phyloP scores from a whole-genome alignment of 2,888 invertebrate genomes.

The Melinaea marsaeus region DNA sequence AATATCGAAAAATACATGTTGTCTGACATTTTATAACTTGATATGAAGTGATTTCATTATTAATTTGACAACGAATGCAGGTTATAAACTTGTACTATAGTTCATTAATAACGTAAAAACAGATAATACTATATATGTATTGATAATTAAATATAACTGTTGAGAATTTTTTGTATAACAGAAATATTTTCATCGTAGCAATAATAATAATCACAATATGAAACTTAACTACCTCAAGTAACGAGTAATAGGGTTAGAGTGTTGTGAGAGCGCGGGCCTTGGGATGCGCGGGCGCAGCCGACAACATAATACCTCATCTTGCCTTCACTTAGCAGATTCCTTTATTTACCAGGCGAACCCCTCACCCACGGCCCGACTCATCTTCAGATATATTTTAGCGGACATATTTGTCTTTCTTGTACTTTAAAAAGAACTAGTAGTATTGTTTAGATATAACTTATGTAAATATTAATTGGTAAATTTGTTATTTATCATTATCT shows the following conservation, averaged over 20 bases:
- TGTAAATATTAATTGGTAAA: constrained; percentile 69
- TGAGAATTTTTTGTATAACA: constrained; percentile 61
- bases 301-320: constrained; percentile 44
- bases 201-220: constrained; percentile 61
- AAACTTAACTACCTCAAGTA: constrained; percentile 75
- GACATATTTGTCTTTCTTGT: constrained; percentile 49
- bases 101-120: constrained; percentile 47
- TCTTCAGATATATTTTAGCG: constrained; percentile 55
- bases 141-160: constrained; percentile 57
- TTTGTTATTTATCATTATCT: constrained; percentile 75
- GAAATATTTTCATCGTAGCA: constrained; percentile 65
- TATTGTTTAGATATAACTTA: constrained; percentile 60
- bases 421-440: constrained; percentile 65
- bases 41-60: not conserved
- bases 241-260: constrained; percentile 62
- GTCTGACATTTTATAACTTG: not conserved
- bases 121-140: constrained; percentile 34
- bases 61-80: constrained; percentile 16
- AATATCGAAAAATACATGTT: not conserved
- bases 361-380: constrained; percentile 32
- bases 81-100: constrained; percentile 38
- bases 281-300: constrained; percentile 31
- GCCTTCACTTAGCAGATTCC: constrained; percentile 55
- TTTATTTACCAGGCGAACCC: constrained; percentile 36
- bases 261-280: constrained; percentile 47